phyloP scores from a whole-genome alignment of 2,113 vertebrate species.

The Laticauda colubrina region DNA sequence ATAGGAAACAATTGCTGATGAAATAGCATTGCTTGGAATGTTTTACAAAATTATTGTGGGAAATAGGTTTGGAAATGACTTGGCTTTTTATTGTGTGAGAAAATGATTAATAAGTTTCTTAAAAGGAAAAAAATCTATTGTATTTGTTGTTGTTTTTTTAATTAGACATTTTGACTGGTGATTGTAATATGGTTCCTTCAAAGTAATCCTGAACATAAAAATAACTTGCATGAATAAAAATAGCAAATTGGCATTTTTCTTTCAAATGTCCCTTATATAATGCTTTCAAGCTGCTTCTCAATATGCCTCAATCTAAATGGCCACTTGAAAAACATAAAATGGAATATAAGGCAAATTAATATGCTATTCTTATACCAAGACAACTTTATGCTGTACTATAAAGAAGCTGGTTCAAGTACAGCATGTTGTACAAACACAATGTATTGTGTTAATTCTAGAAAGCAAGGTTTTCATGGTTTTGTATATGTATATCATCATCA shows the following conservation, averaged over 20 bases:
- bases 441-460: not conserved
- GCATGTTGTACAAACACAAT: not conserved
- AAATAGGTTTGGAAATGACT: conserved; percentile 58
- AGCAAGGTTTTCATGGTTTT: not conserved
- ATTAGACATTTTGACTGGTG: conserved; percentile 60
- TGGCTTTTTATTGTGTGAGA: conserved; percentile 43
- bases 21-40: conserved; percentile 60
- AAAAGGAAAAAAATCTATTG: conserved; percentile 54
- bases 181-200: conserved; percentile 39
- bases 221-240: conserved; percentile 50
- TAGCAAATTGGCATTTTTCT: conserved; percentile 48
- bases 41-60: conserved; percentile 52
- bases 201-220: conserved; percentile 48
- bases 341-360: conserved; percentile 27
- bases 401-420: not conserved
- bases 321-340: conserved; percentile 19
- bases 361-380: conserved; percentile 43
- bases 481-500: not conserved
- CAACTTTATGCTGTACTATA: not conserved
- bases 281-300: conserved; percentile 27
- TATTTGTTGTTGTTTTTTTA: conserved; percentile 56
- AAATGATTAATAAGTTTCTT: conserved; percentile 59
- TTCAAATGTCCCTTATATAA: conserved; percentile 37
- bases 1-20: conserved; percentile 46
- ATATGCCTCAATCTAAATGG: conserved; percentile 7